phyloP scores from a whole-genome alignment of 2,113 vertebrate genomes.

The Xiphophorus hellerii region DNA sequence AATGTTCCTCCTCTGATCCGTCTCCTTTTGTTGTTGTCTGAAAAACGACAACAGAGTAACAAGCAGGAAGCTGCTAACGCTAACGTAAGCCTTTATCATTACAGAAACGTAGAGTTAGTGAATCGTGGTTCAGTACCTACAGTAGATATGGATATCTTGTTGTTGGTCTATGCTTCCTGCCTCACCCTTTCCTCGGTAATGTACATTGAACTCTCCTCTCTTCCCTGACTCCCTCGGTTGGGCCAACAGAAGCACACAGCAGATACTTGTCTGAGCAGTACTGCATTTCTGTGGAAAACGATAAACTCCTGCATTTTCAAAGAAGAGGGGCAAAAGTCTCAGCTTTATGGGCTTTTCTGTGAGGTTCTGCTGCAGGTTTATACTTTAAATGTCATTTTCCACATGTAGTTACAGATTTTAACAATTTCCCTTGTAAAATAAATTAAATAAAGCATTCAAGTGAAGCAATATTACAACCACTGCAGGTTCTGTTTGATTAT shows the following conservation, averaged over 20 bases:
- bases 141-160: conserved; percentile 88
- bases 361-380: no score
- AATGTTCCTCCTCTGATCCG: background rate
- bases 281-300: conserved; percentile 71
- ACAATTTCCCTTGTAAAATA: background rate
- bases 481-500: background rate
- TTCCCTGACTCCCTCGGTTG: conserved; percentile 73
- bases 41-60: conserved; percentile 71
- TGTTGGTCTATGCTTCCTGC: conserved; percentile 36
- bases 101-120: conserved; percentile 83
- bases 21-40: conserved; percentile 54
- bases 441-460: background rate
- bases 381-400: background rate
- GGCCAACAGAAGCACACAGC: conserved; percentile 79
- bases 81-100: conserved; percentile 66
- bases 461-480: background rate
- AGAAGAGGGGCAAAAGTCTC: no score
- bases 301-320: conserved; percentile 1
- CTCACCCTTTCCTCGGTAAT: conserved; percentile 21
- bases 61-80: conserved; percentile 81
- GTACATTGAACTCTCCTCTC: conserved; percentile 68
- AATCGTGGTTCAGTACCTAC: conserved; percentile 83
- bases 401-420: background rate
- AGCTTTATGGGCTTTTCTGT: no score
- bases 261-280: conserved; percentile 84